phyloP scores from a whole-genome alignment of 2,797 vertebrate species.

The Petrocephalus sullivani region DNA sequence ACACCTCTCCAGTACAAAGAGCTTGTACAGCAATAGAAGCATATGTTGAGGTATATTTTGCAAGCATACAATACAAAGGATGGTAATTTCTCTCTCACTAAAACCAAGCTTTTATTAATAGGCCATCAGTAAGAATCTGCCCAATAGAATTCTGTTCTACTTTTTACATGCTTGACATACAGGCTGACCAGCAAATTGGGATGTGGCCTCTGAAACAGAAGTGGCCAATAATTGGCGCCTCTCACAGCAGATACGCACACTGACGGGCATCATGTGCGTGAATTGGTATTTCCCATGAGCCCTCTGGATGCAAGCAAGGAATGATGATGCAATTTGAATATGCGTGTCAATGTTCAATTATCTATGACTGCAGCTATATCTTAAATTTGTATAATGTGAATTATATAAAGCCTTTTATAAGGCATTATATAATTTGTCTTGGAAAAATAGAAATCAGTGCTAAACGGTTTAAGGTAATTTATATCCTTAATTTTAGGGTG shows the following conservation, averaged over 20 bases:
- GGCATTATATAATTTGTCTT: not conserved
- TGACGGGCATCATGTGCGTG: not conserved
- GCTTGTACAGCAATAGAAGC: not conserved
- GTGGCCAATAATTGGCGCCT: slow-evolving; percentile 50
- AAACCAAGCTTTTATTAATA: not conserved
- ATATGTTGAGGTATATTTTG: not conserved
- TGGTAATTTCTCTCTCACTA: not conserved
- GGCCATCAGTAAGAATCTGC: not conserved
- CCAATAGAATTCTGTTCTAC: not conserved
- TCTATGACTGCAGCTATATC: not conserved
- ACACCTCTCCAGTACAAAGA: not conserved
- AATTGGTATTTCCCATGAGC: not conserved
- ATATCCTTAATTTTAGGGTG: not conserved
- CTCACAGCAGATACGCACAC: not conserved
- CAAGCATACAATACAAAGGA: not conserved
- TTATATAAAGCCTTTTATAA: not conserved
- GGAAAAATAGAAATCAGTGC: not conserved
- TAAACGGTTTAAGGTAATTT: not conserved
- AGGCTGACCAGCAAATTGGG: slow-evolving; percentile 67
- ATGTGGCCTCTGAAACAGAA: slow-evolving; percentile 61
- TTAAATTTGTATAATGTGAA: not conserved
- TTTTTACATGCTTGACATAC: slow-evolving; percentile 66
- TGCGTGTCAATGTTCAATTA: not conserved
- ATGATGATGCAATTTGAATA: not conserved
- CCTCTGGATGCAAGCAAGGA: not conserved